Percentiles rank a stretch among this genome's conserved stretches.
These are phyloP conservation scores for Amorpha juglandis DNA, from an alignment of 2,888 invertebrate genomes.

Conservation along the genomic window DNA sequence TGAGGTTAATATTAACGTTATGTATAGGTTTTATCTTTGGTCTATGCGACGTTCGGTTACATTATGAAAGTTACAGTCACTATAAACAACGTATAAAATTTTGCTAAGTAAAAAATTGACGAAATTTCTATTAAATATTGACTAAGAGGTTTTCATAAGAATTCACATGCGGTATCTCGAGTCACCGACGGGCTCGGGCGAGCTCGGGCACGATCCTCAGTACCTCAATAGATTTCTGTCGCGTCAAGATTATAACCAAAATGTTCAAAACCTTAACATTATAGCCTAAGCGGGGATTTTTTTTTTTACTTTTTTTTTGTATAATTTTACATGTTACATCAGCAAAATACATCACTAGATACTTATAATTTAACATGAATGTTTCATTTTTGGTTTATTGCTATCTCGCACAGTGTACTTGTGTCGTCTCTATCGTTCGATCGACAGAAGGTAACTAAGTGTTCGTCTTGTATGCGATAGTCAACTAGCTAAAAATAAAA, in stretches of 20 bases:
- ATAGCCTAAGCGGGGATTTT: conserved; percentile 82
- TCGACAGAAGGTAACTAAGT: conserved; percentile 67
- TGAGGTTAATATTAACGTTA: conserved; percentile 81
- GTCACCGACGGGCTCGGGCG: conserved; percentile 55
- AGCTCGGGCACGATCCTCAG: conserved; percentile 57
- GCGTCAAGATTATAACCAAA: conserved; percentile 74
- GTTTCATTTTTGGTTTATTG: conserved; percentile 84
- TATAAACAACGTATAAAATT: conserved; percentile 84
- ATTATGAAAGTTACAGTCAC: conserved; percentile 72
- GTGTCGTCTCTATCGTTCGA: conserved; percentile 46
- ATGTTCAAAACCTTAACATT: conserved; percentile 77
- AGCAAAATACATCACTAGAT: conserved; percentile 81
- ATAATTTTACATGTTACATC: conserved; percentile 79
- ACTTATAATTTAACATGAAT: conserved; percentile 78
- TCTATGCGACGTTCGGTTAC: conserved; percentile 77
- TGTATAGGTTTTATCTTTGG: conserved; percentile 82
- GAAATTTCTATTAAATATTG: conserved; percentile 81
- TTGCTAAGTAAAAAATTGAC: conserved; percentile 84
- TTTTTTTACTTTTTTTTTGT: conserved; percentile 75
- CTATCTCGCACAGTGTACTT: conserved; percentile 75
- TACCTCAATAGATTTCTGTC: conserved; percentile 69
- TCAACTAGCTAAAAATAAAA: conserved; percentile 84
- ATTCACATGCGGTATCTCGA: conserved; percentile 76
- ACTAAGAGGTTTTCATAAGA: conserved; percentile 84
- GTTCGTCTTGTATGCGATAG: conserved; percentile 73